These are phyloP conservation scores for Neodiprion fabricii DNA, from an alignment of 1,140 invertebrate genomes.

Conservation along the genomic window DNA sequence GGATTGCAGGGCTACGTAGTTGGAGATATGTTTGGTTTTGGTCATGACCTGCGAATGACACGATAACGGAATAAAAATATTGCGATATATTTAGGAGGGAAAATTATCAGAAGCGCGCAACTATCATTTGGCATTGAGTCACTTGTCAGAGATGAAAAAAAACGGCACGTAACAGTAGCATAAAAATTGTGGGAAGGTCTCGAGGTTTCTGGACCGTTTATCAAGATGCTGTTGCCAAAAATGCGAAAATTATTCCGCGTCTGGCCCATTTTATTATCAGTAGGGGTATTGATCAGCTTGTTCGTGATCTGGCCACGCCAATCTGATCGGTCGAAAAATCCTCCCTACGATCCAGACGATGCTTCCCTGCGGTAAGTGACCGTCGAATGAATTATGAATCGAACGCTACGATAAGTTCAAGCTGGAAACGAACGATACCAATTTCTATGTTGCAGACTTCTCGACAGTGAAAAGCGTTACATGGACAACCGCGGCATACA, in stretches of 20 bases:
- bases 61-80: neutral
- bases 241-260: conserved; percentile 24
- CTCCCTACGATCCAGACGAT: conserved; percentile 37
- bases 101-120: neutral
- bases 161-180: neutral
- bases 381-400: conserved; percentile 15
- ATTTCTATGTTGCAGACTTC: conserved; percentile 49
- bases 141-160: neutral
- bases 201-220: neutral
- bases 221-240: neutral
- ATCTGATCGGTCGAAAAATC: conserved; percentile 22
- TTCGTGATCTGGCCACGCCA: conserved; percentile 45
- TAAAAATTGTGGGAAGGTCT: neutral
- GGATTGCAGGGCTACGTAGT: neutral
- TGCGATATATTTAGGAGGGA: neutral
- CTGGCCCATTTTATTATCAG: conserved; percentile 32
- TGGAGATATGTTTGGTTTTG: neutral
- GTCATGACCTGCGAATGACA: neutral
- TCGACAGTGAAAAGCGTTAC: conserved; percentile 69
- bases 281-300: conserved; percentile 33
- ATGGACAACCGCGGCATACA: conserved; percentile 76
- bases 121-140: neutral
- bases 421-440: neutral
- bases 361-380: conserved; percentile 41
- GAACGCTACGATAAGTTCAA: neutral